phyloP scores from a whole-genome alignment of 1,140 invertebrate species.

The Acromyrmex heyeri region DNA sequence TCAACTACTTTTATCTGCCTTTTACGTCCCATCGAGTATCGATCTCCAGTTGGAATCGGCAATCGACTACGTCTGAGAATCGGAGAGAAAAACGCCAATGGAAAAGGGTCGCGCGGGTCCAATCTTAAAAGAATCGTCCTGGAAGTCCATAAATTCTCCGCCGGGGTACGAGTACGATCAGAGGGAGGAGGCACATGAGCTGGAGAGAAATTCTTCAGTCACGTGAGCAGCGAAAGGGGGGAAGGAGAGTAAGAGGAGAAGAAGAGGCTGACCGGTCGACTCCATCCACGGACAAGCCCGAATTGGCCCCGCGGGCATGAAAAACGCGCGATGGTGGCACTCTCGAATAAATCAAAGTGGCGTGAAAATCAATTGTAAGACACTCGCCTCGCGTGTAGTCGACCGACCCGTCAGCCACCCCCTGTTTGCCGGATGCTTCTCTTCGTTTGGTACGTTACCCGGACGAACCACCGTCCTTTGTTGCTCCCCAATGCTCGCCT shows the following conservation, averaged over 20 bases:
- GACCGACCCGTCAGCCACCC: not conserved
- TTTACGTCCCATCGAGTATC: slow-evolving; percentile 33
- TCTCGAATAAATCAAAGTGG: slow-evolving; percentile 83
- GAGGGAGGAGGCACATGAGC: not conserved
- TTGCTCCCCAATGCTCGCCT: slow-evolving; percentile 48
- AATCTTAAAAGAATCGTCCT: slow-evolving; percentile 79
- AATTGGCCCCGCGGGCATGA: slow-evolving; percentile 75
- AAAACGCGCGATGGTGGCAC: slow-evolving; percentile 78
- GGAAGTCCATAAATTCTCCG: slow-evolving; percentile 81
- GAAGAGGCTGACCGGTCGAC: slow-evolving; percentile 65
- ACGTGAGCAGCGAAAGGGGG: not conserved
- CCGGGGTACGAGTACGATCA: not conserved
- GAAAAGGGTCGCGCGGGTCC: slow-evolving; percentile 72
- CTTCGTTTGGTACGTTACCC: slow-evolving; percentile 53
- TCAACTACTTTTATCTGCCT: slow-evolving; percentile 15
- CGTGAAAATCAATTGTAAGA: slow-evolving; percentile 85
- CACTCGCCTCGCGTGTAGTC: slow-evolving; percentile 76
- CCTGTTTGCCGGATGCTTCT: slow-evolving; percentile 9
- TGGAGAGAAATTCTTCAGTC: slow-evolving; percentile 4
- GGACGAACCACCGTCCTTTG: slow-evolving; percentile 69
- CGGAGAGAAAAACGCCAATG: slow-evolving; percentile 31
- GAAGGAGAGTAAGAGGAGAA: not conserved
- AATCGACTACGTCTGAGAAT: slow-evolving; percentile 34
- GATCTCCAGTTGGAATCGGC: slow-evolving; percentile 26
- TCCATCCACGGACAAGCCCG: slow-evolving; percentile 48